Conservation (phyloP, 1,140 invertebrate genomes). For the Ceratoteleas bidentatus region DNA sequence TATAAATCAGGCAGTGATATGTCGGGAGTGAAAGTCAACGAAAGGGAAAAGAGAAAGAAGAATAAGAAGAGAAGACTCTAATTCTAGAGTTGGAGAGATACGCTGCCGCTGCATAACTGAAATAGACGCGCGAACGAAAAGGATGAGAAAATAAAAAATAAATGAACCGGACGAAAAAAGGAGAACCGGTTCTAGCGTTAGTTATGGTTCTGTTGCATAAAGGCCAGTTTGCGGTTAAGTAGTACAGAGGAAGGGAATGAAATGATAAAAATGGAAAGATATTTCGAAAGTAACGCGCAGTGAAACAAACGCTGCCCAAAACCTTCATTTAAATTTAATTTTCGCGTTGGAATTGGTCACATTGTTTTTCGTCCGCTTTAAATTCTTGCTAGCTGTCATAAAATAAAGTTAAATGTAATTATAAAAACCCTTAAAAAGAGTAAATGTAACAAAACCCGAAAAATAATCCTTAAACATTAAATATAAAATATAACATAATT, state of each 20-base stretch:
- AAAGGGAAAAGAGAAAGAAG: conserved; percentile 50
- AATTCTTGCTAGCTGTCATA: no score
- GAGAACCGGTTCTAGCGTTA: conserved; percentile 65
- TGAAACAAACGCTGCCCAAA: neutral
- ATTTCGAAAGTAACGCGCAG: neutral
- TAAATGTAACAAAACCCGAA: no score
- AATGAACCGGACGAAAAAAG: conserved; percentile 44
- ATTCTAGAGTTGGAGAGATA: conserved; percentile 49
- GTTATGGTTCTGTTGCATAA: conserved; percentile 68
- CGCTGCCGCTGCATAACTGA: conserved; percentile 46
- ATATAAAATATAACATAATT: no score
- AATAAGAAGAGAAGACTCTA: conserved; percentile 47
- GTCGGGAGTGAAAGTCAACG: conserved; percentile 53
- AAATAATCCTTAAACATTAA: no score
- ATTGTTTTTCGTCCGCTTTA: no score
- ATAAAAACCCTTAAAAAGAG: no score
- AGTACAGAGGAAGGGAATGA: conserved; percentile 26
- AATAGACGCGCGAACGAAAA: conserved; percentile 53
- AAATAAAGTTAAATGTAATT: no score
- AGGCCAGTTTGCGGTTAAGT: conserved; percentile 54
- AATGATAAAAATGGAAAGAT: conserved; percentile 43
- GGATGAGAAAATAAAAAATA: conserved; percentile 46
- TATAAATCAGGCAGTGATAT: conserved; percentile 55
- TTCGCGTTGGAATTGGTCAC: neutral
- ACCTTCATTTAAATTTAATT: neutral